Conservation (phyloP, 1,140 invertebrate genomes). For the Drosophila kepulauana region DNA sequence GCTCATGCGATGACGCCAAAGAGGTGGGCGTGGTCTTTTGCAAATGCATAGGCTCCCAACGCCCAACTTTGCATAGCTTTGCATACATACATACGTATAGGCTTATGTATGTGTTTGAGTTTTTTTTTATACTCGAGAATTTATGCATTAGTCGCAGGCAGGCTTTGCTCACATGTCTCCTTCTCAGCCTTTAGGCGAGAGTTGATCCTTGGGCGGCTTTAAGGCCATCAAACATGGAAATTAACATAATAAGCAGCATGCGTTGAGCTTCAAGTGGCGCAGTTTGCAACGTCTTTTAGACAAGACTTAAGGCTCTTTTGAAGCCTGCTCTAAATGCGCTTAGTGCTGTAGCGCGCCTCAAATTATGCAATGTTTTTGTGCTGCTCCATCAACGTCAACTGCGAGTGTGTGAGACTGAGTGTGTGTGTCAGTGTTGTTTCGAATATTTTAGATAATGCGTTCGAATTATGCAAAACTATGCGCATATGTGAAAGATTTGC, state of each 20-base stretch:
- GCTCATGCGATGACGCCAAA: conserved; percentile 57
- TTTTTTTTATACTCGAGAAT: conserved; percentile 53
- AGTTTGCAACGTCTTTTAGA: conserved; percentile 50
- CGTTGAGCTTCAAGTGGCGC: conserved; percentile 52
- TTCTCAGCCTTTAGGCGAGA: conserved; percentile 13
- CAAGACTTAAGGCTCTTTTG: conserved; percentile 13
- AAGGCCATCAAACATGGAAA: conserved; percentile 72
- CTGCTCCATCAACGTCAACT: background rate
- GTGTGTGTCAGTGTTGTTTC: conserved; percentile 1
- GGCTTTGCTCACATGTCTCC: background rate
- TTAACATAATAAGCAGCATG: conserved; percentile 75
- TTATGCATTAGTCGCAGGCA: conserved; percentile 72
- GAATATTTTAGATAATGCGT: conserved; percentile 31
- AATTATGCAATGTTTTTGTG: conserved; percentile 68
- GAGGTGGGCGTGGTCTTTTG: conserved; percentile 24
- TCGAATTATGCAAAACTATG: conserved; percentile 52
- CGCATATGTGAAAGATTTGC: conserved; percentile 39
- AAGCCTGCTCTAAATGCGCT: conserved; percentile 62
- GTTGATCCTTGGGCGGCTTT: conserved; percentile 42
- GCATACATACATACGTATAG: conserved; percentile 36
- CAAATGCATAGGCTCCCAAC: conserved; percentile 27
- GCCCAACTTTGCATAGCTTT: conserved; percentile 31
- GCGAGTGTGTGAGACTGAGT: background rate
- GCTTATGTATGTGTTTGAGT: conserved; percentile 13
- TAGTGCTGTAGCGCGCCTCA: conserved; percentile 42